A percentile compares a stretch with the other conserved stretches of the same genome.
phyloP scores from a whole-genome alignment of 2,113 vertebrate species.

The Syngnathus floridae region DNA sequence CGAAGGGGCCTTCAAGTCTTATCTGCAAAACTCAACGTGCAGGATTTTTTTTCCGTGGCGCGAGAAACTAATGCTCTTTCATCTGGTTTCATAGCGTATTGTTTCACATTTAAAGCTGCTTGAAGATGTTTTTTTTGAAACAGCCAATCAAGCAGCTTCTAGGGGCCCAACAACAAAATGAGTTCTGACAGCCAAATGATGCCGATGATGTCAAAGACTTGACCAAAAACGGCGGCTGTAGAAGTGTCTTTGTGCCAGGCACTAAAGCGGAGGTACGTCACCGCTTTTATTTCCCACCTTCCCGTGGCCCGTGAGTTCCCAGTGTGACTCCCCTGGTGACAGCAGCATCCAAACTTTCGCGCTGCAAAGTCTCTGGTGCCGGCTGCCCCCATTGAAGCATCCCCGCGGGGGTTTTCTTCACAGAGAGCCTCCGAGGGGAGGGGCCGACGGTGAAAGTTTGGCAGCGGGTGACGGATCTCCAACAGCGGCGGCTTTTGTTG shows the following conservation, averaged over 20 bases:
- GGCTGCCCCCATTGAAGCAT: constrained; percentile 77
- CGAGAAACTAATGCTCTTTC: constrained; percentile 54
- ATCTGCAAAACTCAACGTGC: constrained; percentile 65
- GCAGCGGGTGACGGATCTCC: constrained; percentile 46
- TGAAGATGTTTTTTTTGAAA: constrained; percentile 48
- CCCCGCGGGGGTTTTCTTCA: constrained; percentile 73
- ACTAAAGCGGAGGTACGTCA: constrained; percentile 65
- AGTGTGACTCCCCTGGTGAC: constrained; percentile 77
- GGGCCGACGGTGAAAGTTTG: constrained; percentile 68
- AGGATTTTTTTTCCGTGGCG: constrained; percentile 44
- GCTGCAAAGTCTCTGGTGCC: constrained; percentile 64
- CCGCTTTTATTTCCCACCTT: constrained; percentile 50
- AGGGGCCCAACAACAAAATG: constrained; percentile 19
- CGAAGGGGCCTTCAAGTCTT: constrained; percentile 50
- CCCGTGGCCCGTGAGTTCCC: constrained; percentile 69
- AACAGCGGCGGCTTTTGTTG: constrained; percentile 77
- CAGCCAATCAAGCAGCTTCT: constrained; percentile 7
- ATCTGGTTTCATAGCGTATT: constrained; percentile 57
- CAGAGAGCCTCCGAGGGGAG: constrained; percentile 36
- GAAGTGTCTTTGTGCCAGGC: constrained; percentile 46
- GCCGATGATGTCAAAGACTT: constrained; percentile 1
- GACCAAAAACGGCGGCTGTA: constrained; percentile 33
- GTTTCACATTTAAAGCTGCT: constrained; percentile 41
- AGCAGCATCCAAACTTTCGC: constrained; percentile 79
- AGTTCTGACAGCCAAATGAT: constrained; percentile 27